phyloP scores from a whole-genome alignment of 2,888 invertebrate species.

The Diabrotica balteata region DNA sequence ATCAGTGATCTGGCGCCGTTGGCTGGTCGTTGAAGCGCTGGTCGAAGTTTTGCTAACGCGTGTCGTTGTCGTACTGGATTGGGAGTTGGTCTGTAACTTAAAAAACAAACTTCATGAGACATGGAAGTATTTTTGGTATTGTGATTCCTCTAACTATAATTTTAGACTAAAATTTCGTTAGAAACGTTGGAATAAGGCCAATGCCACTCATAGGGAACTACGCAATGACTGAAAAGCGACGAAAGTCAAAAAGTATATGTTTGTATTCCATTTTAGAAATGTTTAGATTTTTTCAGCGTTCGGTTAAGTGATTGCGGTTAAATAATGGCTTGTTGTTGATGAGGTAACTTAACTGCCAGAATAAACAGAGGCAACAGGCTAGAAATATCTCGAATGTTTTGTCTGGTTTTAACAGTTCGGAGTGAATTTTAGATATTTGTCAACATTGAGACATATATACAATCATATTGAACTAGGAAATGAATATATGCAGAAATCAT shows the following conservation, averaged over 20 bases:
- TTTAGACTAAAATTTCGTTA: constrained; percentile 31
- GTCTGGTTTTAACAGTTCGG: too few species aligned
- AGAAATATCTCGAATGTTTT: too few species aligned
- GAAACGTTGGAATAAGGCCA: constrained; percentile 39
- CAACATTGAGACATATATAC: too few species aligned
- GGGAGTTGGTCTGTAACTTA: constrained; percentile 63
- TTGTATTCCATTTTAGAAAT: background rate
- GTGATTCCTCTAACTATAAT: constrained; percentile 42
- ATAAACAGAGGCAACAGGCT: too few species aligned
- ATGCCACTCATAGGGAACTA: constrained; percentile 25
- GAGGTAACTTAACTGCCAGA: too few species aligned
- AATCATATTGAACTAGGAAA: too few species aligned
- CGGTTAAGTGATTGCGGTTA: too few species aligned
- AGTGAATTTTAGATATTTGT: too few species aligned
- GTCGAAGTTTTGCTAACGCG: constrained; percentile 64
- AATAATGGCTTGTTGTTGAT: too few species aligned
- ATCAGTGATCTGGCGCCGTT: constrained; percentile 64
- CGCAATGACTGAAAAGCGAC: background rate
- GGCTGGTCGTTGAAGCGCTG: constrained; percentile 56
- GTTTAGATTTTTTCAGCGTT: too few species aligned
- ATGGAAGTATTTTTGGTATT: constrained; percentile 46
- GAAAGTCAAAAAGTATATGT: background rate
- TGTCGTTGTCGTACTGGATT: constrained; percentile 68
- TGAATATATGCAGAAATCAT: too few species aligned
- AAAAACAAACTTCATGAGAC: constrained; percentile 40